Conservation (phyloP, 2,888 invertebrate genomes). For the Leucophenga montana region DNA sequence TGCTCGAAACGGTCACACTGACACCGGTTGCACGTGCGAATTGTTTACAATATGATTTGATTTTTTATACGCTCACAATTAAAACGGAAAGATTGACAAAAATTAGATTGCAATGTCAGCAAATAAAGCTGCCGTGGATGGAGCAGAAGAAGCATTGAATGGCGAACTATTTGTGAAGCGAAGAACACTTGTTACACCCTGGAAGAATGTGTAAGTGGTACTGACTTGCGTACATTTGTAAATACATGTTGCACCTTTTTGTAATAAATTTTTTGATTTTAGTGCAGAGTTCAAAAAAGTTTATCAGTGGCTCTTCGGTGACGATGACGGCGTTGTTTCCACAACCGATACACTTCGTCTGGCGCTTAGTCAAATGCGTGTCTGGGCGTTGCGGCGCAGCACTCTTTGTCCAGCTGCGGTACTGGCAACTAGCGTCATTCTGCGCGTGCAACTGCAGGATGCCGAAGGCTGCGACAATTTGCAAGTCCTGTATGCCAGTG, state of each 20-base stretch:
- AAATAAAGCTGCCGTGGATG: background rate
- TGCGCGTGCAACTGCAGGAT: conserved; percentile 68
- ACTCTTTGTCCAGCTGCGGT: conserved; percentile 70
- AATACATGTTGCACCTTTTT: background rate
- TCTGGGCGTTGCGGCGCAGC: conserved; percentile 70
- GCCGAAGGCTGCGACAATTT: conserved; percentile 44
- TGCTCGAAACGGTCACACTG: too few species aligned
- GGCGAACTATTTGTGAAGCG: conserved; percentile 46
- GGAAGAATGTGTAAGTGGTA: conserved; percentile 67
- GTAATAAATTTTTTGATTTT: conserved; percentile 7
- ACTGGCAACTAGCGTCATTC: conserved; percentile 66
- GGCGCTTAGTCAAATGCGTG: conserved; percentile 61
- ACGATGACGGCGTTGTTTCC: conserved; percentile 40
- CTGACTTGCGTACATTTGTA: background rate
- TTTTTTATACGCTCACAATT: too few species aligned
- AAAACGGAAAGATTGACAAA: background rate
- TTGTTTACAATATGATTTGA: conserved; percentile 33
- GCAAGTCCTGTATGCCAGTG: conserved; percentile 65
- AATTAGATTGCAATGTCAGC: background rate
- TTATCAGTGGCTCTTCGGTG: conserved; percentile 64
- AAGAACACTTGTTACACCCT: conserved; percentile 67
- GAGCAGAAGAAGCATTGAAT: background rate
- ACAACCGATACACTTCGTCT: conserved; percentile 42
- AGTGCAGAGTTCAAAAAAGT: conserved; percentile 69
- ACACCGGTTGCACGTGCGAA: background rate